A percentile compares a stretch with the other conserved stretches of the same genome.
Evolutionary conservation across 2,113 vertebrate genomes (phyloP).

Genomic region (Poeciliopsis occidentalis): DNA sequence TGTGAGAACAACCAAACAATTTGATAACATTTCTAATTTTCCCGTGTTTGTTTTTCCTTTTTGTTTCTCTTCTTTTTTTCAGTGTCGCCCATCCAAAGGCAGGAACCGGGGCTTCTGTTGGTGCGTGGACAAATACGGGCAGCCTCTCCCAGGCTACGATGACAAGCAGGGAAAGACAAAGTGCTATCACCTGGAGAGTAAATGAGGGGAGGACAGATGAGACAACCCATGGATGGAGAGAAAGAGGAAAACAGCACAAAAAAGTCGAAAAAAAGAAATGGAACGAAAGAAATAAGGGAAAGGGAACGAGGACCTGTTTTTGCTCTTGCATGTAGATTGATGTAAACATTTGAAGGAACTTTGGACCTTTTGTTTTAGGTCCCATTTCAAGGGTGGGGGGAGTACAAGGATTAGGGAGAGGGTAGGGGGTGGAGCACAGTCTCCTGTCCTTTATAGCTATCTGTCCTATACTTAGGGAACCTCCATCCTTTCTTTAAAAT

Average conservation of each 20-base stretch:
- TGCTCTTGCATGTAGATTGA: slow-evolving; percentile 65
- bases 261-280: neutral
- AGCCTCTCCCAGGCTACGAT: slow-evolving; percentile 85
- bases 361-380: slow-evolving; percentile 66
- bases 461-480: slow-evolving; percentile 59
- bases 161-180: slow-evolving; percentile 84
- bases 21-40: neutral
- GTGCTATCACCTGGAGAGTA: slow-evolving; percentile 88
- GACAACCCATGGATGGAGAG: slow-evolving; percentile 43
- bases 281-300: slow-evolving; percentile 10
- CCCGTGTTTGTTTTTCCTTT: too few species aligned
- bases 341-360: slow-evolving; percentile 70
- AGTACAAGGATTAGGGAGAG: neutral
- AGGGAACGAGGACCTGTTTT: slow-evolving; percentile 33
- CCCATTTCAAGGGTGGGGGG: slow-evolving; percentile 39
- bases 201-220: slow-evolving; percentile 76
- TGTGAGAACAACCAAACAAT: too few species aligned
- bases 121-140: slow-evolving; percentile 97
- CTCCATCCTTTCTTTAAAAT: slow-evolving; percentile 47
- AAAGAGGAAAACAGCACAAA: slow-evolving; percentile 19
- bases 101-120: slow-evolving; percentile 93
- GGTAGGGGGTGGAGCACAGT: slow-evolving; percentile 24
- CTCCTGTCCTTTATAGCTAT: slow-evolving; percentile 64
- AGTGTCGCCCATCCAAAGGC: slow-evolving; percentile 96
- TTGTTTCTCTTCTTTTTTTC: slow-evolving; percentile 14